Conservation (phyloP, 2,888 invertebrate species). For the Chalcis sispes region DNA sequence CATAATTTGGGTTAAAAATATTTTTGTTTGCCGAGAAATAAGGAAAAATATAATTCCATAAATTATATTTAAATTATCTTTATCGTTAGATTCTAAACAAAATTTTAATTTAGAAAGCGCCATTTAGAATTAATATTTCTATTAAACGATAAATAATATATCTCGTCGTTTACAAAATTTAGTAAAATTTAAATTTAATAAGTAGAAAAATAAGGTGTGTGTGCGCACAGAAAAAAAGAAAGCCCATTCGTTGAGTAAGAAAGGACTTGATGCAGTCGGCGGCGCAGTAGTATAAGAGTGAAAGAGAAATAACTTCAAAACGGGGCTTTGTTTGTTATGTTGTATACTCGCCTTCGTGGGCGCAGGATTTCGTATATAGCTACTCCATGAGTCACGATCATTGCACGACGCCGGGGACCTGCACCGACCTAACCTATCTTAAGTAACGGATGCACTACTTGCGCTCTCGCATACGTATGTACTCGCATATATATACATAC, state of each 20-base stretch:
- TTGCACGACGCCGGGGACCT: conserved; percentile 44
- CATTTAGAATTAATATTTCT: too few species aligned
- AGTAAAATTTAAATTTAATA: neutral
- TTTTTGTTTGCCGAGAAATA: too few species aligned
- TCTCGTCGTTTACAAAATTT: neutral
- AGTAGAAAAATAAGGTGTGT: conserved; percentile 34
- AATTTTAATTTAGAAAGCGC: too few species aligned
- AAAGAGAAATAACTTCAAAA: conserved; percentile 44
- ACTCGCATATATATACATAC: neutral
- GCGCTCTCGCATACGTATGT: too few species aligned
- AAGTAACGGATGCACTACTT: conserved; percentile 42
- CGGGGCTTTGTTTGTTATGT: conserved; percentile 43
- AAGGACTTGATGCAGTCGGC: too few species aligned
- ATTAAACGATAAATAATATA: too few species aligned
- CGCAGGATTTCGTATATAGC: conserved; percentile 39
- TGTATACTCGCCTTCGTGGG: conserved; percentile 43
- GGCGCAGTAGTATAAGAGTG: conserved; percentile 20
- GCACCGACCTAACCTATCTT: conserved; percentile 38
- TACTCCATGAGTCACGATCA: conserved; percentile 37
- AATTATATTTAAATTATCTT: too few species aligned
- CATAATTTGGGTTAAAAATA: too few species aligned
- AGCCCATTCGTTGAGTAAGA: neutral
- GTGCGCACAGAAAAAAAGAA: neutral
- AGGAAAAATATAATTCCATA: too few species aligned
- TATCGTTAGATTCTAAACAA: too few species aligned